These are phyloP conservation scores for Drosophila erecta DNA, from an alignment of 1,140 invertebrate species.

Conservation along the genomic window DNA sequence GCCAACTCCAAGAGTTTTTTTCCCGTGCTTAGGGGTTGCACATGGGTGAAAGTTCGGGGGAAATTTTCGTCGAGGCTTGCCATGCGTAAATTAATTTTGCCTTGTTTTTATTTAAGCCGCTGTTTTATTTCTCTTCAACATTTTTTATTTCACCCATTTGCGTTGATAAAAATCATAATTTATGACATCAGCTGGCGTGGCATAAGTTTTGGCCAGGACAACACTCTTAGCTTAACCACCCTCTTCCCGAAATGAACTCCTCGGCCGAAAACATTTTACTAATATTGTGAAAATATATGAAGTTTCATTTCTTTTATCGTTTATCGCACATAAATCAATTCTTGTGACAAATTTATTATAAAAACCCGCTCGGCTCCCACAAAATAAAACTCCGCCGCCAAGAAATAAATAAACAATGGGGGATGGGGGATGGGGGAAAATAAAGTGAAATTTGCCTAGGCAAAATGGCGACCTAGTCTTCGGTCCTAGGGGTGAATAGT, in stretches of 20 bases:
- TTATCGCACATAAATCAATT: constrained; percentile 84
- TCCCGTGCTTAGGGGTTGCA: constrained; percentile 50
- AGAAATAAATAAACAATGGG: constrained; percentile 44
- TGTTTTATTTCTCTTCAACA: constrained; percentile 51
- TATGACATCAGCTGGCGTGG: constrained; percentile 76
- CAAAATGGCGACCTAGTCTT: constrained; percentile 23
- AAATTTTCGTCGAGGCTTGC: constrained; percentile 32
- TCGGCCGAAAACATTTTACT: constrained; percentile 42
- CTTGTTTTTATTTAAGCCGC: constrained; percentile 55
- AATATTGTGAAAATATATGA: constrained; percentile 64
- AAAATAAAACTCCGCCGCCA: constrained; percentile 29
- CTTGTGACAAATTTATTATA: constrained; percentile 84
- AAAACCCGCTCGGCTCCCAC: constrained; percentile 55
- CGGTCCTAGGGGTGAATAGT: constrained; percentile 12
- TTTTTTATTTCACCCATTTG: constrained; percentile 80
- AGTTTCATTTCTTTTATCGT: constrained; percentile 74
- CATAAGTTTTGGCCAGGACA: constrained; percentile 63
- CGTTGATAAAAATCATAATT: constrained; percentile 83
- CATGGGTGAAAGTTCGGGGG: constrained; percentile 6
- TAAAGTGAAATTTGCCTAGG: constrained; percentile 45
- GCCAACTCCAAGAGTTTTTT: constrained; percentile 29
- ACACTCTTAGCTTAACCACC: constrained; percentile 27
- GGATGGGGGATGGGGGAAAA: constrained; percentile 23
- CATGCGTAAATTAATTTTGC: constrained; percentile 76
- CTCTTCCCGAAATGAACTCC: not conserved